Evolutionary conservation across 2,888 invertebrate species (phyloP).

Genomic region (Coelopa pilipes): DNA sequence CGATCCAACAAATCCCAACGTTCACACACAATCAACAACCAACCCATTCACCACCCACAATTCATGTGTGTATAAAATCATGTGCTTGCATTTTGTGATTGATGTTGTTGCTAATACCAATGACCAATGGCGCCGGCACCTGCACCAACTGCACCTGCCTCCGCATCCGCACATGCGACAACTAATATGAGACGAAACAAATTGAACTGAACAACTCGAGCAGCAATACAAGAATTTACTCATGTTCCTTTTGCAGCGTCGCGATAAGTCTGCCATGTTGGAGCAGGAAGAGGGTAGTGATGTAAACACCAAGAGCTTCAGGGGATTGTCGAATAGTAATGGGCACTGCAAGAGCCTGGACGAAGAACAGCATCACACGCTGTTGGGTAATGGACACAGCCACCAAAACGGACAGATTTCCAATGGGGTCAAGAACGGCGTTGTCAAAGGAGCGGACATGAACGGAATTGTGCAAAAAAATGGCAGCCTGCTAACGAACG

Average conservation of each 20-base stretch:
- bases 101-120: no score
- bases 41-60: constrained; percentile 23
- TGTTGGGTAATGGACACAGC: constrained; percentile 52
- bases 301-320: constrained; percentile 52
- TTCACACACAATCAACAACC: constrained; percentile 3
- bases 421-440: constrained; percentile 54
- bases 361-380: constrained; percentile 39
- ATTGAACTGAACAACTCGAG: constrained; percentile 10
- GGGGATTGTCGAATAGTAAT: constrained; percentile 41
- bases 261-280: constrained; percentile 46
- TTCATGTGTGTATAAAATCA: constrained; percentile 20
- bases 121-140: background rate
- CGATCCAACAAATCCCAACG: background rate
- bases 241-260: constrained; percentile 56
- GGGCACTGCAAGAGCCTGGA: constrained; percentile 39
- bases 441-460: constrained; percentile 44
- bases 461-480: constrained; percentile 56
- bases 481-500: constrained; percentile 56
- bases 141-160: constrained; percentile 17
- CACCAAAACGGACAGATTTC: constrained; percentile 47
- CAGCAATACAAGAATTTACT: constrained; percentile 56
- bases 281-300: constrained; percentile 51
- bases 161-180: constrained; percentile 12
- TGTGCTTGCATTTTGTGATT: background rate
- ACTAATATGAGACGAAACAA: background rate